phyloP scores from a whole-genome alignment of 2,113 vertebrate genomes.

The Odontophorus gujanensis region DNA sequence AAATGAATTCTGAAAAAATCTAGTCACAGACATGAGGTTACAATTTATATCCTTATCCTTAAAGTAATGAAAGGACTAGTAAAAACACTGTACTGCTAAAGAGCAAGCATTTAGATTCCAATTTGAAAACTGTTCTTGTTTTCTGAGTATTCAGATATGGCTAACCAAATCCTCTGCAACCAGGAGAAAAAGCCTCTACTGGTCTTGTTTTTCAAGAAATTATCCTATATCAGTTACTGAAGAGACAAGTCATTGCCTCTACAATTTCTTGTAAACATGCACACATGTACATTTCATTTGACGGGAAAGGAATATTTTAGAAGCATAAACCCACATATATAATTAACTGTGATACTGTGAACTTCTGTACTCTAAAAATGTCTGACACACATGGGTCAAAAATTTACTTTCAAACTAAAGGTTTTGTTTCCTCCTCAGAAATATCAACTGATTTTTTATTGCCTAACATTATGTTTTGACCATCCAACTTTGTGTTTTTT shows the following conservation, averaged over 20 bases:
- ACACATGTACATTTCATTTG: conserved; percentile 17
- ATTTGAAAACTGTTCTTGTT: not conserved
- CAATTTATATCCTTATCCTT: not conserved
- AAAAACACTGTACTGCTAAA: not conserved
- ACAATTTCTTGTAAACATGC: conserved; percentile 50
- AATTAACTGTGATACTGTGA: not conserved
- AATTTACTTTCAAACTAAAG: not conserved
- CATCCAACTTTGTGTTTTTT: not conserved
- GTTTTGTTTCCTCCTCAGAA: not conserved
- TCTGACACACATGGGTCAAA: not conserved
- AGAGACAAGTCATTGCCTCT: conserved; percentile 49
- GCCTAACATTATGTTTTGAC: not conserved
- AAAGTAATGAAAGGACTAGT: not conserved
- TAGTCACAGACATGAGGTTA: not conserved
- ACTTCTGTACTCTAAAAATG: not conserved
- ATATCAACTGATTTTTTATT: not conserved
- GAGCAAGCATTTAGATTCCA: not conserved
- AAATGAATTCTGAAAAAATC: not conserved
- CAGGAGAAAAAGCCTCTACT: not conserved
- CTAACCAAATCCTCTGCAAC: not conserved
- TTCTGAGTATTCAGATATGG: not conserved
- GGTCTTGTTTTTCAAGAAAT: conserved; percentile 54
- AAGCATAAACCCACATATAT: not conserved
- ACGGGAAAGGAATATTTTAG: conserved; percentile 21
- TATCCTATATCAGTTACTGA: conserved; percentile 63